These are phyloP conservation scores for Lithophane ornitopus DNA, from an alignment of 2,888 invertebrate genomes.

Conservation along the genomic window DNA sequence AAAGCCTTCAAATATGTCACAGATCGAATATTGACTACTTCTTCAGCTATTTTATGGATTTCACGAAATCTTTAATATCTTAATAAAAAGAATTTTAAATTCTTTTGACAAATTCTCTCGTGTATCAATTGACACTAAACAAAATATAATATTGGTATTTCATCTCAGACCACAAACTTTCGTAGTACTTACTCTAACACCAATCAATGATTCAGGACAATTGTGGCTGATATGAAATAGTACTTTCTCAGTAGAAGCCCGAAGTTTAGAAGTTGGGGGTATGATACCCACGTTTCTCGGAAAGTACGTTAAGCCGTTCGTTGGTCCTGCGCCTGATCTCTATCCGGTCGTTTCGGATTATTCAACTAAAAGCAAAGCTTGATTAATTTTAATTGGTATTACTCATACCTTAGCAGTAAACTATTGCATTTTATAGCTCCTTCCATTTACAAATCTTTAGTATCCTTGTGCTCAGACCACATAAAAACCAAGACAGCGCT, in stretches of 20 bases:
- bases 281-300: neutral
- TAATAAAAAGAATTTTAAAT: too few relatives aligned
- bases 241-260: neutral
- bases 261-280: neutral
- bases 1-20: neutral
- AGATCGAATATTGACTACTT: neutral
- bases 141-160: too few relatives aligned
- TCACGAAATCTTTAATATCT: neutral
- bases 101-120: neutral
- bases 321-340: neutral
- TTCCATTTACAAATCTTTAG: conserved; percentile 7
- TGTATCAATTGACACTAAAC: too few relatives aligned
- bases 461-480: neutral
- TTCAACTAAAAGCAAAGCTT: neutral
- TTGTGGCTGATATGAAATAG: too few relatives aligned
- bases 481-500: too few relatives aligned
- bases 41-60: neutral
- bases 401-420: neutral
- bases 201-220: too few relatives aligned
- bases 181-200: too few relatives aligned
- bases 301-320: neutral
- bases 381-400: neutral
- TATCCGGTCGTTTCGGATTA: neutral
- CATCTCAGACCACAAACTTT: too few relatives aligned
- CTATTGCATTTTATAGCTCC: neutral